phyloP scores from a whole-genome alignment of 1,140 invertebrate species.

The Sitobion miscanthi region DNA sequence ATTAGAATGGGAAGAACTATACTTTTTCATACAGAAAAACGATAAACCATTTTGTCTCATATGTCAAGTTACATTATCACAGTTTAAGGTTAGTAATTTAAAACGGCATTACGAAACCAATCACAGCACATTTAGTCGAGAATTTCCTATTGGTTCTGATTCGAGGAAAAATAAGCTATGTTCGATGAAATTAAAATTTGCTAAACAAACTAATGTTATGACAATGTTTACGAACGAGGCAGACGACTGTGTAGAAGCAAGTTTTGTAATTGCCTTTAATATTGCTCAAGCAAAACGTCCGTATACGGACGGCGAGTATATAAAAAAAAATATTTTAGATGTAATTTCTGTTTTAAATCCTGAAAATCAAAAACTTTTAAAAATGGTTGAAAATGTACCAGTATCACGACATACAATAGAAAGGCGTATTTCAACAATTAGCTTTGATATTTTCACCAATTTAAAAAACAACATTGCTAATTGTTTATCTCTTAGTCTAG shows the following conservation, averaged over 20 bases:
- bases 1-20: too few species aligned
- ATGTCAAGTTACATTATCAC: background rate
- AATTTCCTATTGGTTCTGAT: slow-evolving; percentile 25
- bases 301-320: background rate
- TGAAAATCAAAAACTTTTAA: slow-evolving; percentile 43
- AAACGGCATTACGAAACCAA: slow-evolving; percentile 15
- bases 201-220: slow-evolving; percentile 14
- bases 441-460: slow-evolving; percentile 27
- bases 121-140: background rate
- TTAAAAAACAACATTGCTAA: slow-evolving; percentile 32
- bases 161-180: background rate
- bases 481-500: slow-evolving; percentile 13
- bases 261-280: slow-evolving; percentile 32
- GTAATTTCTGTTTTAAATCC: slow-evolving; percentile 33
- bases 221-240: slow-evolving; percentile 21
- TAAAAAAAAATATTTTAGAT: slow-evolving; percentile 14
- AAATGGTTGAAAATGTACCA: slow-evolving; percentile 33
- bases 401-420: background rate
- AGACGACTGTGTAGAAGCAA: slow-evolving; percentile 26
- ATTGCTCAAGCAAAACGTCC: slow-evolving; percentile 4
- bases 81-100: slow-evolving; percentile 18
- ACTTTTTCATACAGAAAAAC: background rate
- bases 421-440: slow-evolving; percentile 33
- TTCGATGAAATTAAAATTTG: slow-evolving; percentile 36
- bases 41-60: slow-evolving; percentile 17